phyloP scores from a whole-genome alignment of 2,113 vertebrate genomes.

The Ovis canadensis region DNA sequence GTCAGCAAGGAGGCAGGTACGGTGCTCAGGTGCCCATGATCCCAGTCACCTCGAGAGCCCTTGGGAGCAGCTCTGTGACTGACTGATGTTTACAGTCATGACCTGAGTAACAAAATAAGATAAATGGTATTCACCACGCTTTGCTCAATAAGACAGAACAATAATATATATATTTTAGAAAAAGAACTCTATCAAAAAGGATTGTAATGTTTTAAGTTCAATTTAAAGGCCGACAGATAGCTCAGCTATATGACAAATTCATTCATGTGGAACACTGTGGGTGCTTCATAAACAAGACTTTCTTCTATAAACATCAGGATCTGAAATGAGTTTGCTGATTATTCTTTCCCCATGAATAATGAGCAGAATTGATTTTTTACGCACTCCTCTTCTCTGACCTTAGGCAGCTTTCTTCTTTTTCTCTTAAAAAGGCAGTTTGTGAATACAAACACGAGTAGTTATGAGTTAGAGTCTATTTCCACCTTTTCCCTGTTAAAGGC shows the following conservation, averaged over 20 bases:
- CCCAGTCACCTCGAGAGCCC: conserved; percentile 24
- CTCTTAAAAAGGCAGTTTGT: background rate
- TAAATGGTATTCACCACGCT: conserved; percentile 33
- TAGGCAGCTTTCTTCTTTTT: background rate
- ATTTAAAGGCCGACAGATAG: conserved; percentile 59
- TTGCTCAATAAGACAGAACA: conserved; percentile 61
- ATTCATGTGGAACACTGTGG: conserved; percentile 36
- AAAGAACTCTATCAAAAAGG: conserved; percentile 59
- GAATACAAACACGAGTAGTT: background rate
- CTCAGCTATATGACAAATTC: conserved; percentile 61
- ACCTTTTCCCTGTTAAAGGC: background rate
- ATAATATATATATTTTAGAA: conserved; percentile 57
- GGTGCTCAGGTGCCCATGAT: background rate
- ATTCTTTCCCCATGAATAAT: conserved; percentile 34
- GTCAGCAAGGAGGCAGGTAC: background rate
- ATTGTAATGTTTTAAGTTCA: conserved; percentile 67
- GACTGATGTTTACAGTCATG: conserved; percentile 29
- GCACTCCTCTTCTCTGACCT: background rate
- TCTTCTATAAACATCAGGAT: conserved; percentile 17
- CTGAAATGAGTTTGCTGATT: conserved; percentile 44
- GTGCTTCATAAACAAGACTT: conserved; percentile 29
- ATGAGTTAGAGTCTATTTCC: background rate
- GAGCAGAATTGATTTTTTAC: conserved; percentile 19
- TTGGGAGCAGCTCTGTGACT: background rate
- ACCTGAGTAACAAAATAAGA: conserved; percentile 35